A percentile compares a stretch with the other conserved stretches of the same genome.
phyloP scores from a whole-genome alignment of 2,797 vertebrate genomes.

The Champsocephalus esox region DNA sequence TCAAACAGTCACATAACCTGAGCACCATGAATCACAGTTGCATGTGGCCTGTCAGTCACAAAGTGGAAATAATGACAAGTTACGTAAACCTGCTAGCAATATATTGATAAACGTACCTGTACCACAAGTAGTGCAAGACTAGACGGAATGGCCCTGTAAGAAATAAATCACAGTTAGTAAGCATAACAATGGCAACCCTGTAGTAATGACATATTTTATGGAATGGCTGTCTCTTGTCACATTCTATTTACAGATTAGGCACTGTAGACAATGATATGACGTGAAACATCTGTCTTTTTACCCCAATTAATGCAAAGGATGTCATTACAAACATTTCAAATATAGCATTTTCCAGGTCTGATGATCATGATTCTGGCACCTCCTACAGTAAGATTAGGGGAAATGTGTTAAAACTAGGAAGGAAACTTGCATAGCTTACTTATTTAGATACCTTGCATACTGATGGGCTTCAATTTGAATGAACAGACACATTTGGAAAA shows the following conservation, averaged over 20 bases:
- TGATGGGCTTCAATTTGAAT: not conserved
- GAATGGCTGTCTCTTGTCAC: not conserved
- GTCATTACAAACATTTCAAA: not conserved
- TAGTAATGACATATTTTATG: not conserved
- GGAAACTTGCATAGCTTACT: not conserved
- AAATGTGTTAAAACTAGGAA: not conserved
- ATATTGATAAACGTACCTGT: conserved; percentile 87
- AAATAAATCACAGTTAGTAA: conserved; percentile 34
- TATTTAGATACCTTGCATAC: not conserved
- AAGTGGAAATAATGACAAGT: not conserved
- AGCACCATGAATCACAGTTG: not conserved
- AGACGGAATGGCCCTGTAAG: conserved; percentile 87
- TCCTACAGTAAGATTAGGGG: not conserved
- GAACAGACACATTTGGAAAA: not conserved
- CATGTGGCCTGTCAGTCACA: not conserved
- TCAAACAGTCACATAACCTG: not conserved
- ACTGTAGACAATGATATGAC: not conserved
- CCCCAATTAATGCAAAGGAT: not conserved
- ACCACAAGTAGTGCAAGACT: conserved; percentile 92
- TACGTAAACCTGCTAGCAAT: not conserved
- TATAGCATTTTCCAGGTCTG: not conserved
- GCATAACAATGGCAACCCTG: not conserved
- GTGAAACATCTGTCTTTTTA: not conserved
- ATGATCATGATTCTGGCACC: not conserved
- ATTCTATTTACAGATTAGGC: not conserved